A percentile compares a stretch with the other conserved stretches of the same genome.
phyloP scores from a whole-genome alignment of 2,797 vertebrate species.

The Xiphophorus birchmanni region DNA sequence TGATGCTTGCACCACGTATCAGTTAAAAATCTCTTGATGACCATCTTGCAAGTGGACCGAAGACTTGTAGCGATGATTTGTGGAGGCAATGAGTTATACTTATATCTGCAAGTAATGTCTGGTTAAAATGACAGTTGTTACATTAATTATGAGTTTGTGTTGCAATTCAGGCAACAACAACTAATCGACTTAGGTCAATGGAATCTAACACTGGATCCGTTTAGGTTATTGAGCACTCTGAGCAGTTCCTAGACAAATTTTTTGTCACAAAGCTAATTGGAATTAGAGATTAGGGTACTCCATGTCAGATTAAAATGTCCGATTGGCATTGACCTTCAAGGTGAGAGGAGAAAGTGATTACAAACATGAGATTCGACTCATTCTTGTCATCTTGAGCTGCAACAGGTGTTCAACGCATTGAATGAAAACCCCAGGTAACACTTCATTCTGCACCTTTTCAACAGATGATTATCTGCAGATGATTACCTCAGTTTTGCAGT shows the following conservation, averaged over 20 bases:
- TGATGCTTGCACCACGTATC: slow-evolving; percentile 38
- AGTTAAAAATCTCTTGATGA: slow-evolving; percentile 35
- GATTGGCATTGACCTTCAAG: slow-evolving; percentile 44
- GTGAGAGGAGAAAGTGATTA: slow-evolving; percentile 27
- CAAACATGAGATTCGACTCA: not conserved
- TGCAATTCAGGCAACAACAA: slow-evolving; percentile 44
- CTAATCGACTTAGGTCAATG: slow-evolving; percentile 12
- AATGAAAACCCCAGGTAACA: not conserved
- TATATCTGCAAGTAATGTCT: not conserved
- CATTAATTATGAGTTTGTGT: slow-evolving; percentile 23
- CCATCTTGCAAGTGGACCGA: slow-evolving; percentile 16
- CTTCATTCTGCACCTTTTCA: not conserved
- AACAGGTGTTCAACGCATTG: not conserved
- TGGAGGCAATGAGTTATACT: not conserved
- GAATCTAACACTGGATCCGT: slow-evolving; percentile 42
- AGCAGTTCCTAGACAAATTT: slow-evolving; percentile 61
- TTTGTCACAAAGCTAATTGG: slow-evolving; percentile 70
- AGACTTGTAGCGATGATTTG: slow-evolving; percentile 10
- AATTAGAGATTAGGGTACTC: slow-evolving; percentile 71
- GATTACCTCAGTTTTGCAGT: not conserved
- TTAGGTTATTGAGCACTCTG: slow-evolving; percentile 71
- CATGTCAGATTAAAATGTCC: slow-evolving; percentile 54
- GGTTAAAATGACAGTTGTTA: not conserved
- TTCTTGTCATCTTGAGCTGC: not conserved
- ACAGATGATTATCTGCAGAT: not conserved